Evolutionary conservation across 2,888 invertebrate genomes (phyloP), one percentile per base, ranked within the genome.

Genomic region (Dermolepida albohirtum): DNA sequence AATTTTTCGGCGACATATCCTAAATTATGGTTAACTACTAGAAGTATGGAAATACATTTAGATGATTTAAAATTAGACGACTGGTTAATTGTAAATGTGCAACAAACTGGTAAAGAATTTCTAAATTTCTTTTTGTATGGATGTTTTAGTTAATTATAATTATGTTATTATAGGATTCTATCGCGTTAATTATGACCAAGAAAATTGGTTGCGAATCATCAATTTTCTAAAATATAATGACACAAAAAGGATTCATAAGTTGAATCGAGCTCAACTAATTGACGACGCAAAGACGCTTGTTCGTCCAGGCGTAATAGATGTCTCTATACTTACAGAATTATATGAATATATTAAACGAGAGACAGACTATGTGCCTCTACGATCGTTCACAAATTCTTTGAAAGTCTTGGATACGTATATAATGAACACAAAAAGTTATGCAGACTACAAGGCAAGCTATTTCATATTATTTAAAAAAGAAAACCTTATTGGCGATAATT

Each of bases 191-290:
- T 94, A 94, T 73, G 92, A 93, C 51, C 72, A 76, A 0, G 78
- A 79, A 0, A 92, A 92, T 78, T 94, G 92, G 92, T 77, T 83
- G 0, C 84, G 87, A 0, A 78, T 92, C 2, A 81, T 84, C 0
- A 73, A 75, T 0, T 86, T 83, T 6, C 77, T 90, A 57, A 75
- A 77, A 11, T 73, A 68, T 0, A 80, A 86, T 1, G 80, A 85
- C 69, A 83, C 84, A 49, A 7, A 14, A 0, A 75, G 73, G 1
- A 89, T 92, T 63, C 85, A 88, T 69, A 76, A 86, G 0, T 74
- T 89, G 5, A 93, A 92, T 80, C 86, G 94, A 44, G 93, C 92
- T 0, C 92, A 93, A 68, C 76, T 90, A 5, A 80, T 96, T 0
- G 91, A 93, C 74, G 95, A 96, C 79, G 84, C 90, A 7, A 86